Evolutionary conservation across 2,888 invertebrate genomes (phyloP), one percentile per base, ranked within the genome.

Genomic region (Melanotus villosus): DNA sequence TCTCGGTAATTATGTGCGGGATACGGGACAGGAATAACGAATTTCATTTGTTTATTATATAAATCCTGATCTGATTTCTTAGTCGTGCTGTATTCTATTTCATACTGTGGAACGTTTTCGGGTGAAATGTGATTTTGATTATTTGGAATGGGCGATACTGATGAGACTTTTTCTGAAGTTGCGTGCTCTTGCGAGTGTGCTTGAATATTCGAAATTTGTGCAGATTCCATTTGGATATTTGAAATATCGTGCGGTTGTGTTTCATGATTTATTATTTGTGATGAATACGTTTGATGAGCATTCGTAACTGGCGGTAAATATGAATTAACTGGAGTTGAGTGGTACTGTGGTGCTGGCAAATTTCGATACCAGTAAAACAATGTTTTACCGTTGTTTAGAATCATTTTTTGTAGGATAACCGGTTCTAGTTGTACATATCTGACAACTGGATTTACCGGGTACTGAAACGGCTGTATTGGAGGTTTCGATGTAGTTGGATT

Each of bases 361-460:
- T 79, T 79, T 72, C 79, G 81, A 65, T 77, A 76, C 83, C 83
- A 84, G 68, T 83, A 82, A 69, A 82, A 83, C 30, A 84, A 73
- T 0, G 79, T 81, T 69, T 81, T 77, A 2, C 84, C 85, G 65
- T 83, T 82, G 43, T 78, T 81, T 43, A 84, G 67, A 38, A 83
- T 76, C 4, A 82, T 82, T 76, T 83, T 83, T 70, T 84, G 84
- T 45, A 84, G 74, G 21, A 84, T 81, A n/a, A 84, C 80, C 2
- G 85, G 84, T 72, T 84, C 84, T n/a, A 83, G 75, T 65, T 82
- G 80, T 12, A 84, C 82, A 65, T 81, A 83, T 74, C 80, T 81
- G 5, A 82, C 74, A 56, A 72, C 78, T 67, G 45, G 75, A 65
- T 52, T 68, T 57, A 12, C 16, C 19, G 21, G 47, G 3, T 14